Evolutionary conservation across 2,888 invertebrate genomes (phyloP).

Genomic region (Melieria picta): DNA sequence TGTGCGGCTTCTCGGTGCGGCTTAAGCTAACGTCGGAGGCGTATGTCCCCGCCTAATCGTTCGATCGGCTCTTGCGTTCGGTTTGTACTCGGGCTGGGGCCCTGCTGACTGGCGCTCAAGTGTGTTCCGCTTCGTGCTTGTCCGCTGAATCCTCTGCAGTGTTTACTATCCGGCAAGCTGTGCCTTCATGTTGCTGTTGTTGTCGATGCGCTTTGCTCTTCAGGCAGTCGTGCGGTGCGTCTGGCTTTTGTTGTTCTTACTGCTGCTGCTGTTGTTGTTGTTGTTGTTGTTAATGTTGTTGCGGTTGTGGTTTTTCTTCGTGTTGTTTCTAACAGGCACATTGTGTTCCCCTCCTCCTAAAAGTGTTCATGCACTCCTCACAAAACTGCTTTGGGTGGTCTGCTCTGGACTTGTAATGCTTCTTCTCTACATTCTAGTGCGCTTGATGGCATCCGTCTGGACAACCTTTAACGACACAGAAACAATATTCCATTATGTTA

Average conservation of each 20-base stretch:
- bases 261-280: constrained; percentile 17
- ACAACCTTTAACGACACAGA: constrained; percentile 72
- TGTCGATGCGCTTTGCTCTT: no score
- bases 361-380: constrained; percentile 18
- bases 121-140: neutral
- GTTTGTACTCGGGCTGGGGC: neutral
- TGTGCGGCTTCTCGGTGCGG: neutral
- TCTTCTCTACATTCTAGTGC: constrained; percentile 46
- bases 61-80: neutral
- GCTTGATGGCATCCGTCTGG: constrained; percentile 61
- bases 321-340: constrained; percentile 40
- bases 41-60: neutral
- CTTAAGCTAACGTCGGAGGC: neutral
- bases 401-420: constrained; percentile 10
- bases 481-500: constrained; percentile 67
- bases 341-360: constrained; percentile 32
- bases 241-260: neutral
- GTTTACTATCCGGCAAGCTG: no score
- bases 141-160: neutral
- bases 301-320: constrained; percentile 10
- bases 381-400: constrained; percentile 5
- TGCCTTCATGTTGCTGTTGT: no score
- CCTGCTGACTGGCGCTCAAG: neutral
- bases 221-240: no score
- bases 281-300: constrained; percentile 8